These are phyloP conservation scores for Apteryx mantelli DNA, from an alignment of 2,113 vertebrate genomes.

Conservation along the genomic window DNA sequence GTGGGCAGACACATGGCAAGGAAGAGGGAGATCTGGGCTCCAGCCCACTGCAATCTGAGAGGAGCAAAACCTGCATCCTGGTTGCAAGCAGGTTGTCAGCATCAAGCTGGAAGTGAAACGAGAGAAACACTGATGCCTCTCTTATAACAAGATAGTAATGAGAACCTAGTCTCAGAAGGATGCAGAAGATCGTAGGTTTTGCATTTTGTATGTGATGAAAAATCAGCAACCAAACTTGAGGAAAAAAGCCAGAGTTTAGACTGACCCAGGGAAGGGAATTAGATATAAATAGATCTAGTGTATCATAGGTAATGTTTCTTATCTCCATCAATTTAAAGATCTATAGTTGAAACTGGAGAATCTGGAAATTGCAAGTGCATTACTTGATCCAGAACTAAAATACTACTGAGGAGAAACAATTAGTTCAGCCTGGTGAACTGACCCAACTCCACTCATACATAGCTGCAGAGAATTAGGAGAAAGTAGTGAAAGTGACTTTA, in stretches of 20 bases:
- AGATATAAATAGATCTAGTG: not conserved
- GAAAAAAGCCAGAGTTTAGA: not conserved
- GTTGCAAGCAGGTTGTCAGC: not conserved
- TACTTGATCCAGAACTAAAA: conserved; percentile 25
- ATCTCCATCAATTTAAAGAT: not conserved
- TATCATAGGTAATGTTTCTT: not conserved
- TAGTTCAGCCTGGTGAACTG: not conserved
- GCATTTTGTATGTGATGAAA: not conserved
- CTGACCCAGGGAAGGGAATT: not conserved
- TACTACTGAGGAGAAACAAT: not conserved
- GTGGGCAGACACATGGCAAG: not conserved
- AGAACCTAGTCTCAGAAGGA: not conserved
- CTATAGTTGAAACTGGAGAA: not conserved
- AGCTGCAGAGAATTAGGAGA: not conserved
- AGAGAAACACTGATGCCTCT: not conserved
- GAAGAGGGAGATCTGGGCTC: not conserved
- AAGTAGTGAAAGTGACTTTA: not conserved
- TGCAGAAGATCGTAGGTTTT: not conserved
- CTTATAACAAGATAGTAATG: not conserved
- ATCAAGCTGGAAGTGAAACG: not conserved
- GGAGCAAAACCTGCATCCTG: not conserved
- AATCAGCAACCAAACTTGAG: not conserved
- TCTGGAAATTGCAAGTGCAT: not conserved
- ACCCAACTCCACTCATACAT: not conserved
- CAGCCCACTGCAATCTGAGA: not conserved